Evolutionary conservation across 2,113 vertebrate species (phyloP).

Genomic region (Halcyon malimbica): DNA sequence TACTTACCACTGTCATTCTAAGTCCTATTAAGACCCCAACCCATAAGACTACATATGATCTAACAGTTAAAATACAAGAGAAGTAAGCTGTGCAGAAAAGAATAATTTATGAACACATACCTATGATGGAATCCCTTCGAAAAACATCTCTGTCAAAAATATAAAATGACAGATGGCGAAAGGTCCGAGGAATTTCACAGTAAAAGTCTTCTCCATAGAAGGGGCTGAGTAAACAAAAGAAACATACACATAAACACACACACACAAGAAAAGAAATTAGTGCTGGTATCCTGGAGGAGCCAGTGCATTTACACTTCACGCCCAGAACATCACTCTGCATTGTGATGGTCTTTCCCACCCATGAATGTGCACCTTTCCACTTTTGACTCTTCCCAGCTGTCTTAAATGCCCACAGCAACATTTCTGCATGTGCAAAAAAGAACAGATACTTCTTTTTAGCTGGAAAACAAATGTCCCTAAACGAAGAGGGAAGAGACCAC

Average conservation of each 20-base stretch:
- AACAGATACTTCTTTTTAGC: background rate
- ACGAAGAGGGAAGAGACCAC: background rate
- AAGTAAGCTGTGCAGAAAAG: background rate
- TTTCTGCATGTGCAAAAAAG: background rate
- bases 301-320: background rate
- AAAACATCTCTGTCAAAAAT: conserved; percentile 99
- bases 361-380: background rate
- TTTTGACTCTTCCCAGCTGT: background rate
- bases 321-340: background rate
- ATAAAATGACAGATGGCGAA: conserved; percentile 97
- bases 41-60: rapidly evolving
- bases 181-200: conserved; percentile 98
- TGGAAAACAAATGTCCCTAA: background rate
- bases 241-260: conserved; percentile 20
- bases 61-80: background rate
- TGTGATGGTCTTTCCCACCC: background rate
- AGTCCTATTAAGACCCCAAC: background rate
- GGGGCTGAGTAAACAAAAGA: conserved; percentile 79
- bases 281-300: background rate
- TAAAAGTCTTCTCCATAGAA: conserved; percentile 99
- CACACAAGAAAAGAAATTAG: conserved; percentile 23
- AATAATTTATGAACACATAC: conserved; percentile 76
- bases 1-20: background rate
- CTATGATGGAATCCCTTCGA: conserved; percentile 98
- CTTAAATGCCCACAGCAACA: background rate